Evolutionary conservation across 2,113 vertebrate genomes (phyloP), one percentile per base, ranked within the genome.

Genomic region (Haemorhous mexicanus): DNA sequence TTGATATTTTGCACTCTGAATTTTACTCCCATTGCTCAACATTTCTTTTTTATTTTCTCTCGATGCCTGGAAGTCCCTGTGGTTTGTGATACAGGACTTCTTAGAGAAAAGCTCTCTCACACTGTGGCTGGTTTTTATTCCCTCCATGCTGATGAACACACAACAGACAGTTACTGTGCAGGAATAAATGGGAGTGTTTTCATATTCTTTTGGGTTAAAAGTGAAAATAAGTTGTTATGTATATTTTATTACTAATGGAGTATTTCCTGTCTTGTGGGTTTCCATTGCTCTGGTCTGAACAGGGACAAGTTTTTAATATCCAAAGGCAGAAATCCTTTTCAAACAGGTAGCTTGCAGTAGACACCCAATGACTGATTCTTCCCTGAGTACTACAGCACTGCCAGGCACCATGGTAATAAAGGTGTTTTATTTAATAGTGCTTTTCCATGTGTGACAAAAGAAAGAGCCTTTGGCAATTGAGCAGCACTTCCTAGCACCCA

Each of bases 381-480:
- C 18, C 41, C 47, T 70, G 68, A 55, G 33, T 52, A 43, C 43
- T 58, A 13, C 12, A 41, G n/a, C 39, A 12, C 33, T 68, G n/a
- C 32, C 44, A 49, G 22, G 49, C 23, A 90, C 33, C 19, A 16
- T 1, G 1, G 23, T 70, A 87, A 87, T 64, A 88, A 85, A 59
- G 15, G 19, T 76, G 16, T 50, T 94, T 39, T 5, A 61, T 94
- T 94, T 89, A 90, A 78, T 69, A 87, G 81, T 19, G 12, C 8
- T 67, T 77, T 86, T 64, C 81, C 7, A 7, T 46, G 19, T 89
- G 32, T 64, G 68, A 72, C 30, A 69, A 80, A 85, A 88, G 58
- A 91, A 87, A 84, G n/a, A 72, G 50, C 73, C 69, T 84, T 89
- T 89, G 70, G 68, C 93, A 82, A 87, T 20, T 84, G 73, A 90